Evolutionary conservation across 2,113 vertebrate species (phyloP).

Genomic region (Mixornis gularis): DNA sequence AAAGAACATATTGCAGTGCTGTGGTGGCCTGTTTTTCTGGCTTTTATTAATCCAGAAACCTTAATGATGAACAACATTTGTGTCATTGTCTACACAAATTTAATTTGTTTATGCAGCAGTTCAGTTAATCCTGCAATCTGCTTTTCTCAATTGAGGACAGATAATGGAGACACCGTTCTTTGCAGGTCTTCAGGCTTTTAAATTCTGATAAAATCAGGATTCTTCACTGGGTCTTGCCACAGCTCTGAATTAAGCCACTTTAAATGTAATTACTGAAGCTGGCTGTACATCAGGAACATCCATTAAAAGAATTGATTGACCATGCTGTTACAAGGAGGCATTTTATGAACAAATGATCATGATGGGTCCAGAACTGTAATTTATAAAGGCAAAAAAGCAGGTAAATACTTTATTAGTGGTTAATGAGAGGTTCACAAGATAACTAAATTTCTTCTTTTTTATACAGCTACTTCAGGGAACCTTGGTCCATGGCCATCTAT

Average conservation of each 20-base stretch:
- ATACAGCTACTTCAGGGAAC: slow-evolving; percentile 88
- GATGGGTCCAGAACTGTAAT: slow-evolving; percentile 79
- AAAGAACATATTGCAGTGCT: slow-evolving; percentile 56
- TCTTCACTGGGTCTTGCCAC: slow-evolving; percentile 90
- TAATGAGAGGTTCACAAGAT: slow-evolving; percentile 77
- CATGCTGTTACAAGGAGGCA: slow-evolving; percentile 80
- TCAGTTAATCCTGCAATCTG: slow-evolving; percentile 84
- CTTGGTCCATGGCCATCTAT: slow-evolving; percentile 85
- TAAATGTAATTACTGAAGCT: slow-evolving; percentile 91
- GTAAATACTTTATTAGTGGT: slow-evolving; percentile 80
- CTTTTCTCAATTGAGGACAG: slow-evolving; percentile 80
- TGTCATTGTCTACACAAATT: slow-evolving; percentile 85
- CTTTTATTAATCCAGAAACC: slow-evolving; percentile 81
- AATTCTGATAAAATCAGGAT: slow-evolving; percentile 94
- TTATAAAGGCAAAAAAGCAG: slow-evolving; percentile 78
- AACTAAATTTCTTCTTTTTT: slow-evolving; percentile 71
- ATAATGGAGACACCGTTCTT: slow-evolving; percentile 85
- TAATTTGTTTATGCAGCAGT: slow-evolving; percentile 87
- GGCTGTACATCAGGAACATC: slow-evolving; percentile 90
- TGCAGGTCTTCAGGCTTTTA: slow-evolving; percentile 87
- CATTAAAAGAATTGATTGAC: slow-evolving; percentile 96
- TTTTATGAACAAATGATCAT: slow-evolving; percentile 86
- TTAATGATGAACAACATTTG: slow-evolving; percentile 84
- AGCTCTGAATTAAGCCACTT: slow-evolving; percentile 91
- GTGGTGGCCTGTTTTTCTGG: slow-evolving; percentile 78